Conservation (phyloP, 2,113 vertebrate genomes). For the Cavia aperea region DNA sequence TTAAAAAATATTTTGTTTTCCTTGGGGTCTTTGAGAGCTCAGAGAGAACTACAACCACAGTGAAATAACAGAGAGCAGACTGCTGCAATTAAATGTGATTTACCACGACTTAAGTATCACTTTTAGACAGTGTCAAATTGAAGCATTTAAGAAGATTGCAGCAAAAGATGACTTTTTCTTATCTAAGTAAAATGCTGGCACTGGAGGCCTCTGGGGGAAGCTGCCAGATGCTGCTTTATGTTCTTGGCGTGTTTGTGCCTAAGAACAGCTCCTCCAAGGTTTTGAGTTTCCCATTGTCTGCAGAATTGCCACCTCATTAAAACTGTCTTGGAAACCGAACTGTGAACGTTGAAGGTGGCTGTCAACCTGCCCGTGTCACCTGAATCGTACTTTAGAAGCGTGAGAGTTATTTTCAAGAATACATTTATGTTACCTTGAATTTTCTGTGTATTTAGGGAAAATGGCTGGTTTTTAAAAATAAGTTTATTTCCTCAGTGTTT, state of each 20-base stretch:
- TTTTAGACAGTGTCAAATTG: conserved; percentile 68
- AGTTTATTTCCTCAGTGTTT: neutral
- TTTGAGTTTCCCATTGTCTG: conserved; percentile 48
- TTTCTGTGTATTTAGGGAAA: conserved; percentile 8
- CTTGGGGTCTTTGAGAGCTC: conserved; percentile 17
- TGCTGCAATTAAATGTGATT: conserved; percentile 63
- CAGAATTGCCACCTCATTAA: conserved; percentile 50
- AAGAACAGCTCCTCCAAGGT: conserved; percentile 27
- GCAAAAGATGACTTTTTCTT: conserved; percentile 47
- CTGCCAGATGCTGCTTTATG: conserved; percentile 56
- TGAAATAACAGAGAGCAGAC: conserved; percentile 46
- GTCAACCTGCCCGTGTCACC: neutral
- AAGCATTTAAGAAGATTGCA: conserved; percentile 42
- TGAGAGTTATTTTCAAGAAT: neutral
- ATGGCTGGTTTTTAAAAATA: neutral
- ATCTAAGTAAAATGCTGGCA: conserved; percentile 50
- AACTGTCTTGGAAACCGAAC: conserved; percentile 3
- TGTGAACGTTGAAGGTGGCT: neutral
- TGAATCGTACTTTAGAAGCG: neutral
- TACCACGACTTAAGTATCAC: conserved; percentile 52
- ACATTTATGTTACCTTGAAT: neutral
- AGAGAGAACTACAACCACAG: conserved; percentile 40
- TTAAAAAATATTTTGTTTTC: conserved; percentile 32
- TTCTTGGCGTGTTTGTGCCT: conserved; percentile 51
- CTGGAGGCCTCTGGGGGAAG: neutral